Evolutionary conservation across 2,797 vertebrate species (phyloP).

Genomic region (Pygocentrus nattereri): DNA sequence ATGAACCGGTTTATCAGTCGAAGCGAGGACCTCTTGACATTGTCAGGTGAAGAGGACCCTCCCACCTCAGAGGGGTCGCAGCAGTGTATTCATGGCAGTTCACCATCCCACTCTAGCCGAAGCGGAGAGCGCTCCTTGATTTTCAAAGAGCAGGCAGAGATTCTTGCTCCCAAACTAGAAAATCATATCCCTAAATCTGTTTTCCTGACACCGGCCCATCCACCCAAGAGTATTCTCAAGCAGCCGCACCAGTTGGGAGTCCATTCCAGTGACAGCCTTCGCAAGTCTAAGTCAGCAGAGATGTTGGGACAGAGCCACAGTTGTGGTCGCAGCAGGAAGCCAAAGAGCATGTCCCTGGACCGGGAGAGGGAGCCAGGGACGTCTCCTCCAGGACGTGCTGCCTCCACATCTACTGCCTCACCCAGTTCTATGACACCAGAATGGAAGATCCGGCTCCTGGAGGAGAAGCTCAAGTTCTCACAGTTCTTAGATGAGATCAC

Average conservation of each 20-base stretch:
- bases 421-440: slow-evolving; percentile 60
- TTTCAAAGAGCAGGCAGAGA: slow-evolving; percentile 79
- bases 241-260: slow-evolving; percentile 65
- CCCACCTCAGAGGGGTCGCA: slow-evolving; percentile 60
- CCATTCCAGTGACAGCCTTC: slow-evolving; percentile 67
- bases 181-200: slow-evolving; percentile 42
- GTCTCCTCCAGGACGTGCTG: slow-evolving; percentile 30
- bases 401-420: slow-evolving; percentile 24
- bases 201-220: slow-evolving; percentile 55
- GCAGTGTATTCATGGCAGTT: slow-evolving; percentile 50
- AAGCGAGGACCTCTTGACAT: slow-evolving; percentile 70
- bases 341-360: slow-evolving; percentile 57
- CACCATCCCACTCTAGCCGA: slow-evolving; percentile 71
- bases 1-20: slow-evolving; percentile 68
- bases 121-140: slow-evolving; percentile 76
- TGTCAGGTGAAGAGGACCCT: slow-evolving; percentile 59
- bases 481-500: slow-evolving; percentile 89
- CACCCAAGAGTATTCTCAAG: slow-evolving; percentile 82
- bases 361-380: slow-evolving; percentile 24
- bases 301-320: slow-evolving; percentile 59
- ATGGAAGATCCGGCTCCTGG: slow-evolving; percentile 68
- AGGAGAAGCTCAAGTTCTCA: slow-evolving; percentile 87
- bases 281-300: slow-evolving; percentile 80
- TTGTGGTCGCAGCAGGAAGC: background rate
- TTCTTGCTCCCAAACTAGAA: slow-evolving; percentile 65